Evolutionary conservation across 2,888 invertebrate species (phyloP).

Genomic region (Sinhomidia bicolor): DNA sequence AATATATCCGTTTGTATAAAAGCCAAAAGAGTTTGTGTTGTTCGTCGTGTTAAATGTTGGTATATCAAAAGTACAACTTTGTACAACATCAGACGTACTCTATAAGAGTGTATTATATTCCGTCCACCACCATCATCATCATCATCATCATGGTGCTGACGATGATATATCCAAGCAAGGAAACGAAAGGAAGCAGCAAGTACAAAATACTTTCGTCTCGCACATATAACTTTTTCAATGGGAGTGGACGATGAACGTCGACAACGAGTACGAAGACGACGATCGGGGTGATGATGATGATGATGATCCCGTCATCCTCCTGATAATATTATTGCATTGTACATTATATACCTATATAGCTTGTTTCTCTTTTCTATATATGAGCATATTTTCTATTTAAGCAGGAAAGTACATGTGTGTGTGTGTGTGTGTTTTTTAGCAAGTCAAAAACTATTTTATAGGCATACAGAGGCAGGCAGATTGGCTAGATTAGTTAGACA

Average conservation of each 20-base stretch:
- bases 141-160: slow-evolving; percentile 22
- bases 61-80: slow-evolving; percentile 11
- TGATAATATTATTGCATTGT: slow-evolving; percentile 21
- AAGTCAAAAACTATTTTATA: background rate
- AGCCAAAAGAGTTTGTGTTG: background rate
- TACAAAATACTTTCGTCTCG: slow-evolving; percentile 61
- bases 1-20: slow-evolving; percentile 4
- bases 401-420: slow-evolving; percentile 33
- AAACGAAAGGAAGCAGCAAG: slow-evolving; percentile 54
- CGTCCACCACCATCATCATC: slow-evolving; percentile 23
- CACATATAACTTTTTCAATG: slow-evolving; percentile 51
- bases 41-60: background rate
- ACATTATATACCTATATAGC: background rate
- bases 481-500: slow-evolving; percentile 40
- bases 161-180: background rate
- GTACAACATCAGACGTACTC: background rate
- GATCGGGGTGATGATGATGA: slow-evolving; percentile 36
- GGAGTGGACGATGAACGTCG: slow-evolving; percentile 72
- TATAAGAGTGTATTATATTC: slow-evolving; percentile 34
- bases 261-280: slow-evolving; percentile 68
- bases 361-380: slow-evolving; percentile 24
- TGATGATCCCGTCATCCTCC: slow-evolving; percentile 60
- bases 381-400: slow-evolving; percentile 13
- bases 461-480: background rate
- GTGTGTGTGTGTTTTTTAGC: slow-evolving; percentile 49